These are phyloP conservation scores for Sinopyrophorus schimmeli DNA, from an alignment of 2,888 invertebrate species.

Conservation along the genomic window DNA sequence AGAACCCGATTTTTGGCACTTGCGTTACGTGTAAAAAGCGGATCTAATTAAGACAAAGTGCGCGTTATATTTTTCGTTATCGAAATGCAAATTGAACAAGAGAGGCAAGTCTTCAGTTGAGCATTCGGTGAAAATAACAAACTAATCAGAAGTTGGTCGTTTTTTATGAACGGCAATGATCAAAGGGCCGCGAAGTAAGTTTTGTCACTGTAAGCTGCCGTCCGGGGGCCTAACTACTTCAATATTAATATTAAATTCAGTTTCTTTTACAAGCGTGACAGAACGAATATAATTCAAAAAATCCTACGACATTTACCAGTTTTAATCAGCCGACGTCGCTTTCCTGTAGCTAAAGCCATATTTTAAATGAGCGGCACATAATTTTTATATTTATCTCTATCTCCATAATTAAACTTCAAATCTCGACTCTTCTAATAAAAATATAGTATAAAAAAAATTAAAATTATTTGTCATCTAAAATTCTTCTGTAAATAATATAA, in stretches of 20 bases:
- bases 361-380: constrained; percentile 5
- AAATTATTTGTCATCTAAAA: not conserved
- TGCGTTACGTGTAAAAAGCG: not conserved
- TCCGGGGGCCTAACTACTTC: constrained; percentile 23
- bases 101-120: constrained; percentile 11
- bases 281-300: constrained; percentile 41
- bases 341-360: constrained; percentile 1
- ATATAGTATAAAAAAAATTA: not conserved
- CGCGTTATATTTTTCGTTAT: constrained; percentile 9
- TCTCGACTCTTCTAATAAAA: too few relatives aligned
- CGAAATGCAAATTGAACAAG: constrained; percentile 16
- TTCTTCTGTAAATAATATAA: not conserved
- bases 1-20: not conserved
- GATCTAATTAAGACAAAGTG: constrained; percentile 16
- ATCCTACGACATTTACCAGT: constrained; percentile 42
- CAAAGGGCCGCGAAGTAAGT: constrained; percentile 29
- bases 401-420: too few relatives aligned
- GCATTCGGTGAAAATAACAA: constrained; percentile 24
- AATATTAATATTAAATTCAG: constrained; percentile 34
- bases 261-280: constrained; percentile 35
- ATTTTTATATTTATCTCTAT: too few relatives aligned
- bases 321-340: constrained; percentile 39
- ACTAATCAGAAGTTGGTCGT: constrained; percentile 22
- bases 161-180: constrained; percentile 24
- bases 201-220: constrained; percentile 31